These are phyloP conservation scores for Gopherus flavomarginatus DNA, from an alignment of 2,113 vertebrate species.

Conservation along the genomic window DNA sequence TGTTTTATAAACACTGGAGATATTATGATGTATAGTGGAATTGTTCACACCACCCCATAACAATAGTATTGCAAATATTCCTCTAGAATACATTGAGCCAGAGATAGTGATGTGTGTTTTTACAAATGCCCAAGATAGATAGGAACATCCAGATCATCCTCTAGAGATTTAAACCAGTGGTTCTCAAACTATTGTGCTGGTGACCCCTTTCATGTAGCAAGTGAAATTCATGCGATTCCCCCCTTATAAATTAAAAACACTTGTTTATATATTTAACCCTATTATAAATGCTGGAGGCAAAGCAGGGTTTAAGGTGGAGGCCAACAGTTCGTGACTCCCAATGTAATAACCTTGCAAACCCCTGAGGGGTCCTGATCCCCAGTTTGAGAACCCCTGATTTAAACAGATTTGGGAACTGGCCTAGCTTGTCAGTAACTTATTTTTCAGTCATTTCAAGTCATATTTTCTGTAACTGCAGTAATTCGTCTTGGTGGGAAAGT, in stretches of 20 bases:
- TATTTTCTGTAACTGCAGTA: not conserved
- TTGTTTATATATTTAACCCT: no score
- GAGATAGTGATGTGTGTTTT: slow-evolving; percentile 5
- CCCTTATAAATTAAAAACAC: no score
- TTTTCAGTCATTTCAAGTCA: not conserved
- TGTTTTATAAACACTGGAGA: not conserved
- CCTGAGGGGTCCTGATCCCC: no score
- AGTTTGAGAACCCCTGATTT: no score
- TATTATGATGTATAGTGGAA: not conserved
- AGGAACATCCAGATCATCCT: not conserved
- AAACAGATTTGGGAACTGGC: not conserved
- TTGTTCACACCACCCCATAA: not conserved
- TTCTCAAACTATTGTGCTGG: no score
- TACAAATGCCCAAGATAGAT: not conserved
- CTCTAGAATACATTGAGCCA: not conserved
- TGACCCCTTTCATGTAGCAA: no score
- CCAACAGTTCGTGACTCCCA: no score
- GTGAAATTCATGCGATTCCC: no score
- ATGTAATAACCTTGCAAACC: no score
- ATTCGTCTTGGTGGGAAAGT: not conserved
- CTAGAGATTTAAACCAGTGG: not conserved
- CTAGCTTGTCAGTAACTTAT: not conserved
- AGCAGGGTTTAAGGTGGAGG: no score
- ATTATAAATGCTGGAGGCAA: no score
- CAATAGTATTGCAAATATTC: not conserved